Percentiles rank a stretch among this genome's conserved stretches.
These are phyloP conservation scores for Isichthys henryi DNA, from an alignment of 2,113 vertebrate species.

Conservation along the genomic window DNA sequence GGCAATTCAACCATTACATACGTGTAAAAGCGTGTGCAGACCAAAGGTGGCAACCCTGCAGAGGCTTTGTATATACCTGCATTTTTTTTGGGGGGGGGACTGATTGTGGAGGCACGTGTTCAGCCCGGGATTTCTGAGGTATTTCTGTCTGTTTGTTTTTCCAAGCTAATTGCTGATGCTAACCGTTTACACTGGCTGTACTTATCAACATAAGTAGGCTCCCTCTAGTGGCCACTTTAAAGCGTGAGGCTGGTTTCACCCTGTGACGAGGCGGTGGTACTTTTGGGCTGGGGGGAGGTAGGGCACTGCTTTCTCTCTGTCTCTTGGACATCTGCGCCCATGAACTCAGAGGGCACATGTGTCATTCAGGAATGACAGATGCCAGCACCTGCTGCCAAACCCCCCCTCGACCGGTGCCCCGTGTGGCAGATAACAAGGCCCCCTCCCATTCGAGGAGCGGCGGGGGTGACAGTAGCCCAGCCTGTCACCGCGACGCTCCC, in stretches of 20 bases:
- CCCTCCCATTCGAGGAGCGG: not conserved
- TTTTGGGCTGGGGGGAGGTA: not conserved
- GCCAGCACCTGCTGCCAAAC: not conserved
- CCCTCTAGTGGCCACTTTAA: not conserved
- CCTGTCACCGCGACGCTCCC: not conserved
- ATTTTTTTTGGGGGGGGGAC: too few species aligned
- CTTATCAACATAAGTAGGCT: not conserved
- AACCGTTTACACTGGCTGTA: not conserved
- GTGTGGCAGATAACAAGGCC: not conserved
- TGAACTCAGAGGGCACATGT: constrained; percentile 8
- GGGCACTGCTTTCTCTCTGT: constrained; percentile 25
- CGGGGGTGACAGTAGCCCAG: not conserved
- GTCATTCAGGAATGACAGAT: not conserved
- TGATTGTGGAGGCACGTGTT: not conserved
- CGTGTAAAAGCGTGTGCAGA: too few species aligned
- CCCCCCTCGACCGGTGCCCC: not conserved
- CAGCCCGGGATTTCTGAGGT: not conserved
- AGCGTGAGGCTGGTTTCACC: not conserved
- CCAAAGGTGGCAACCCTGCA: too few species aligned
- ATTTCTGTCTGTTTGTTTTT: not conserved
- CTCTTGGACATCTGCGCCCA: constrained; percentile 42
- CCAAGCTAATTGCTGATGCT: not conserved
- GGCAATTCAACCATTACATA: too few species aligned
- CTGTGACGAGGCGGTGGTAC: not conserved
- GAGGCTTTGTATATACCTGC: too few species aligned